These are phyloP conservation scores for Albula glossodonta DNA, from an alignment of 2,113 vertebrate species.

Conservation along the genomic window DNA sequence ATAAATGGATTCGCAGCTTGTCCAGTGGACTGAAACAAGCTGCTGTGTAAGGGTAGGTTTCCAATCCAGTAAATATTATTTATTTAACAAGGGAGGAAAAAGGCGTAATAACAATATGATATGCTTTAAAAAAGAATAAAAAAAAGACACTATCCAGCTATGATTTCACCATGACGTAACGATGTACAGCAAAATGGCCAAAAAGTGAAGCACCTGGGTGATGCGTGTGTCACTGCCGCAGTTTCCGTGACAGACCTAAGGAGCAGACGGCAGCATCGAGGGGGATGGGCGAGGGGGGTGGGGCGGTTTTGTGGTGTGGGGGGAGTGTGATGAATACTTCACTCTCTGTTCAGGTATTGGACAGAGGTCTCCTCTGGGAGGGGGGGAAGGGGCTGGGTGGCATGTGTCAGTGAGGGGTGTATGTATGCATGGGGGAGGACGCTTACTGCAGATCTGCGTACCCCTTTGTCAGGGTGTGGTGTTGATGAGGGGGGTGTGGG, in stretches of 20 bases:
- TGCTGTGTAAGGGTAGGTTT: neutral
- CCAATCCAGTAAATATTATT: neutral
- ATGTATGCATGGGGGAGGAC: neutral
- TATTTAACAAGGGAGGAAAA: neutral
- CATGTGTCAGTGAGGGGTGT: neutral
- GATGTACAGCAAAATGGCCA: neutral
- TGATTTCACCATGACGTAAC: too few species aligned
- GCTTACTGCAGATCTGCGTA: neutral
- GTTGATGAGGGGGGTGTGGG: slow-evolving; percentile 15
- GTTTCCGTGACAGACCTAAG: neutral
- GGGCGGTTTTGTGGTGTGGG: neutral
- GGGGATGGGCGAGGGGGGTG: neutral
- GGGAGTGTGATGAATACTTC: neutral
- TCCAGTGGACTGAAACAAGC: neutral
- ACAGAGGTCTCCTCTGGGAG: neutral
- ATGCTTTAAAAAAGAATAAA: neutral
- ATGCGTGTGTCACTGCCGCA: neutral
- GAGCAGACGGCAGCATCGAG: too few species aligned
- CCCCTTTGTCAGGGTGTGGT: slow-evolving; percentile 20
- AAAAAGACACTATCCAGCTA: neutral
- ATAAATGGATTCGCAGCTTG: neutral
- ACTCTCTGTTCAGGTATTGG: slow-evolving; percentile 1
- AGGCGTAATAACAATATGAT: neutral
- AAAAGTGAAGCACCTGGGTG: neutral
- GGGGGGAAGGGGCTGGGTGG: neutral